phyloP scores from a whole-genome alignment of 2,113 vertebrate genomes.

The Oriolus oriolus region DNA sequence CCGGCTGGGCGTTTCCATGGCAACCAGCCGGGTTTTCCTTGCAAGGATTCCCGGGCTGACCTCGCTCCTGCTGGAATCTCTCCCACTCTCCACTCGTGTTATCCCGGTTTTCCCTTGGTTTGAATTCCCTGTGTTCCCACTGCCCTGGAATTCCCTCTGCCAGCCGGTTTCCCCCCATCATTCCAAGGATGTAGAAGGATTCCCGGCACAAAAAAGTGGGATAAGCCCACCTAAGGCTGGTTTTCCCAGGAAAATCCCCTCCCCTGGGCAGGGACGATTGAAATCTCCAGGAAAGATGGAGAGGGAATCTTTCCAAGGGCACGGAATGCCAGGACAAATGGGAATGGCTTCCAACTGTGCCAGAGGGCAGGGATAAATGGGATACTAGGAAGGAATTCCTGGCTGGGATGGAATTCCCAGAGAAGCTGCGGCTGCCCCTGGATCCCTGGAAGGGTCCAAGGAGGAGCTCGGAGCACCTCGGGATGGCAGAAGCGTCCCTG shows the following conservation, averaged over 20 bases:
- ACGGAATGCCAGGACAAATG: not conserved
- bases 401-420: not conserved
- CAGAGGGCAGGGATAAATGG: not conserved
- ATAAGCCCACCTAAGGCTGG: not conserved
- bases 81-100: not conserved
- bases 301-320: not conserved
- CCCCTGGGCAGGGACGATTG: not conserved
- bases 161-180: not conserved
- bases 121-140: not conserved
- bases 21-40: not conserved
- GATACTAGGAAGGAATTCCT: not conserved
- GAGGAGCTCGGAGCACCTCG: not conserved
- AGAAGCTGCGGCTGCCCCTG: not conserved
- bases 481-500: not conserved
- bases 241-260: not conserved
- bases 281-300: not conserved
- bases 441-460: not conserved
- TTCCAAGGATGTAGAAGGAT: not conserved
- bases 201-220: fast-evolving
- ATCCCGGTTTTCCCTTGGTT: not conserved
- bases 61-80: not conserved
- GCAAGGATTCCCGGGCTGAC: not conserved
- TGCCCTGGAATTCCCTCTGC: not conserved
- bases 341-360: not conserved
- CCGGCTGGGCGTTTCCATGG: not conserved